These are phyloP conservation scores for Corydoras maculifer DNA, from an alignment of 2,113 vertebrate genomes.

Conservation along the genomic window DNA sequence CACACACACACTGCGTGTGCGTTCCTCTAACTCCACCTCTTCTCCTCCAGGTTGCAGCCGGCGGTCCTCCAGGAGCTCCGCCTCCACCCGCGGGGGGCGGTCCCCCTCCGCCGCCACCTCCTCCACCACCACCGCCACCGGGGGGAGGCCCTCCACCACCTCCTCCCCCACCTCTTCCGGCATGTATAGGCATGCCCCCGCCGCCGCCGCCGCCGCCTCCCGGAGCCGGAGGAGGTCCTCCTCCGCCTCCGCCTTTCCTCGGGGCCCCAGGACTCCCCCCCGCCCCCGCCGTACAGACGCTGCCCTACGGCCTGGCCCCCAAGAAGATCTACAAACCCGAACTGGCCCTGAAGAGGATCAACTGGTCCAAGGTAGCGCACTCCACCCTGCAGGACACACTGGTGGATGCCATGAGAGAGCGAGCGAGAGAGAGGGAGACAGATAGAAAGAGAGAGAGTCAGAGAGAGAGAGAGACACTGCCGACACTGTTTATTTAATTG, in stretches of 20 bases:
- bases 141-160: conserved; percentile 37
- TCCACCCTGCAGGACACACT: not conserved
- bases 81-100: conserved; percentile 39
- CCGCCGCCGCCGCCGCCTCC: conserved; percentile 59
- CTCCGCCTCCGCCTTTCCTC: conserved; percentile 62
- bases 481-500: not conserved
- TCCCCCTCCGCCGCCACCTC: conserved; percentile 54
- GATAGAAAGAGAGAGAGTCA: too few species aligned
- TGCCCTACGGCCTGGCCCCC: conserved; percentile 85
- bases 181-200: conserved; percentile 49
- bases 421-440: too few species aligned
- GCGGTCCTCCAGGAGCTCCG: not conserved
- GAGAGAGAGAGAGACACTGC: conserved; percentile 23
- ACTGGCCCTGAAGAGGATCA: conserved; percentile 85
- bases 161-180: conserved; percentile 55
- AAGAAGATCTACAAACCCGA: conserved; percentile 90
- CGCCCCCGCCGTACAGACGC: conserved; percentile 57
- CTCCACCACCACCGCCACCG: conserved; percentile 54
- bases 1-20: not conserved
- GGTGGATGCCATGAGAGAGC: too few species aligned
- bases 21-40: conserved; percentile 1
- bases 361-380: conserved; percentile 91
- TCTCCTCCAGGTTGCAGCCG: conserved; percentile 55
- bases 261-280: conserved; percentile 57
- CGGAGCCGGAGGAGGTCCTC: conserved; percentile 50